Base-by-base conservation (phyloP, 2,113 vertebrate species). In the Murina feae region DNA sequence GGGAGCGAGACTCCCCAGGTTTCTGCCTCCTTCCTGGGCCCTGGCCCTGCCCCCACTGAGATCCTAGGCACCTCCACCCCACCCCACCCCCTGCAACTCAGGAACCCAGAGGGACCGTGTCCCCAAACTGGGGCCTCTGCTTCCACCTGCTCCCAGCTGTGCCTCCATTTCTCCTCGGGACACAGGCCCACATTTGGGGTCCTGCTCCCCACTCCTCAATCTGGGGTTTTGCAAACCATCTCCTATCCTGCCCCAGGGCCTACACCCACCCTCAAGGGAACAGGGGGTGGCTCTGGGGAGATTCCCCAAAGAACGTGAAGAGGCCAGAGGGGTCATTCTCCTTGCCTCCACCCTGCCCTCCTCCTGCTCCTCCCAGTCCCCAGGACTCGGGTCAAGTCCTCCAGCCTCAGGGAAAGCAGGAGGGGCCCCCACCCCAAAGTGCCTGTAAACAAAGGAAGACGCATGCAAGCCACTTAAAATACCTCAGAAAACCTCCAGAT, bases 361-460 rank as follows among this genome's bases (percentile, higher is more conserved):
- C 21, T 53, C n/a, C 28, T 17, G 11, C 20, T 63, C 44, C 23
- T 75, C 55, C 55, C 49, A 44, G 11, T 13, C 25, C 47, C 47
- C 32, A 68, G 32, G 44, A 83, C 18, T 39, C 17, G 9, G 9
- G 66, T 8, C 32, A 60, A 51, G 49, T 42, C 55, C 37, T 44
- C 39, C 6, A 49, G 74, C 83, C 37, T 68, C 47, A 35, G 60
- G 53, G 32, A 81, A 80, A 23, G 53, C 28, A 42, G 79, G 47
- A 81, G 17, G 66, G 86, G 37, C 79, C 42, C 79, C 39, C 85
- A 72, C 20, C 42, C 53, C 6, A 21, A 14, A 39, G 71, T 6
- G 39, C 55, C 65, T 58, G 30, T 93, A 96, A 95, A 93, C 95
- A 93, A 75, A 51, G 53, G 32, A 18, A 47, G 16, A 92, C 85